Percentiles rank a stretch among this genome's conserved stretches.
Conservation (phyloP, 1,140 invertebrate species). For the Mactra quadrangularis region DNA sequence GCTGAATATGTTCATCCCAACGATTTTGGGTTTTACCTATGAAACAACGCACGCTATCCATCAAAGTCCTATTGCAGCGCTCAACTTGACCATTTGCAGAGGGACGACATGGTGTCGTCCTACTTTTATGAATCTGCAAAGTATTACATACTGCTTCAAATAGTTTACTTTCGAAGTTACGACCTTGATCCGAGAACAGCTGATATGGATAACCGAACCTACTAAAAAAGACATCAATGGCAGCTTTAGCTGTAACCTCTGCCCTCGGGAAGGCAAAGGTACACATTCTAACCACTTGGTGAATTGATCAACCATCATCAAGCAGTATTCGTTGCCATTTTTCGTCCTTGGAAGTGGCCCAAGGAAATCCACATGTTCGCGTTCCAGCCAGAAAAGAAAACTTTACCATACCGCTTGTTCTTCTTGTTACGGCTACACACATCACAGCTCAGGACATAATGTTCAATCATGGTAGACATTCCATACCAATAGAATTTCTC, state of each 20-base stretch:
- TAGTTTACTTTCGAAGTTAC: slow-evolving; percentile 9
- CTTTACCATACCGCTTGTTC: background rate
- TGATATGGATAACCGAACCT: slow-evolving; percentile 24
- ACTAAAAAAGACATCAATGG: slow-evolving; percentile 1
- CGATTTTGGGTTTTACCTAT: slow-evolving; percentile 21
- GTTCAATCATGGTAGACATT: background rate
- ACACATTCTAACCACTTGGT: slow-evolving; percentile 74
- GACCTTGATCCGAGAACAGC: no score
- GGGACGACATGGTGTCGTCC: slow-evolving; percentile 12
- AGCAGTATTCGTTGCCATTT: slow-evolving; percentile 69
- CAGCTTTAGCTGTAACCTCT: background rate
- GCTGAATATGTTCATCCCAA: slow-evolving; percentile 11
- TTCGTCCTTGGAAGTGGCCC: slow-evolving; percentile 71
- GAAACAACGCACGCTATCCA: slow-evolving; percentile 31
- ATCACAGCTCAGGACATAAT: slow-evolving; percentile 20
- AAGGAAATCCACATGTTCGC: slow-evolving; percentile 47
- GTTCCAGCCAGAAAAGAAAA: slow-evolving; percentile 20
- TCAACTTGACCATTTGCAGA: slow-evolving; percentile 21
- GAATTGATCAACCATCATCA: no score
- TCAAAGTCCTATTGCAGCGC: slow-evolving; percentile 61
- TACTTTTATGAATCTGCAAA: slow-evolving; percentile 13
- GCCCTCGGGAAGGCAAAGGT: slow-evolving; percentile 64
- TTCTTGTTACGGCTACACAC: slow-evolving; percentile 31
- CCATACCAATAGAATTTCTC: slow-evolving; percentile 17
- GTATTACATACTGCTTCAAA: slow-evolving; percentile 3